Conservation (phyloP, 2,888 invertebrate genomes). For the Dromius quadrimaculatus region DNA sequence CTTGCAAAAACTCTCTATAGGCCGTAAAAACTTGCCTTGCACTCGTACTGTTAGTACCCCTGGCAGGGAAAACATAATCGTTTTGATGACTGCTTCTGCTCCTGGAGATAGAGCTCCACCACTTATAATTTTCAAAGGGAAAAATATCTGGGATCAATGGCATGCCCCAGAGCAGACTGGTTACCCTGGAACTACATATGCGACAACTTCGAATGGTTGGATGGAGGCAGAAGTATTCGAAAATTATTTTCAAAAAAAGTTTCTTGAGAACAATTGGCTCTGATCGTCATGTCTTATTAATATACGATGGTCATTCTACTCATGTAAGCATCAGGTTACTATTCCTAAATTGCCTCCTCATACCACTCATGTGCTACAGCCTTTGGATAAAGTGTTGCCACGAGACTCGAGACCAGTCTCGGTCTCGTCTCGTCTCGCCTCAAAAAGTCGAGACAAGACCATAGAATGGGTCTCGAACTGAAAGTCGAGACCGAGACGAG, state of each 20-base stretch:
- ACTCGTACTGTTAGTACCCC: conserved; percentile 57
- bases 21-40: conserved; percentile 47
- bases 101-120: conserved; percentile 60
- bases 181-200: conserved; percentile 58
- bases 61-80: conserved; percentile 61
- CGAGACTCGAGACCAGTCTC: no score
- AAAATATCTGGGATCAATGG: conserved; percentile 62
- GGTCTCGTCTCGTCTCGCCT: no score
- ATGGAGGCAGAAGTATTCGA: conserved; percentile 59
- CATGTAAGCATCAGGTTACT: conserved; percentile 56
- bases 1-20: no score
- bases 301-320: conserved; percentile 59
- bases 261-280: conserved; percentile 53
- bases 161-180: conserved; percentile 55
- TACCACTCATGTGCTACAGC: conserved; percentile 57
- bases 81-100: conserved; percentile 57
- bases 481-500: no score
- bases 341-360: conserved; percentile 58
- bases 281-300: conserved; percentile 56
- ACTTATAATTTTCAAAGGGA: conserved; percentile 61
- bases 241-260: conserved; percentile 57
- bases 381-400: no score
- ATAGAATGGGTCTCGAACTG: no score
- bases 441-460: no score
- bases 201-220: conserved; percentile 61